Evolutionary conservation across 53 echinoderm and acorn worm species (phyloP).

Genomic region (Mesocentrotus franciscanus): DNA sequence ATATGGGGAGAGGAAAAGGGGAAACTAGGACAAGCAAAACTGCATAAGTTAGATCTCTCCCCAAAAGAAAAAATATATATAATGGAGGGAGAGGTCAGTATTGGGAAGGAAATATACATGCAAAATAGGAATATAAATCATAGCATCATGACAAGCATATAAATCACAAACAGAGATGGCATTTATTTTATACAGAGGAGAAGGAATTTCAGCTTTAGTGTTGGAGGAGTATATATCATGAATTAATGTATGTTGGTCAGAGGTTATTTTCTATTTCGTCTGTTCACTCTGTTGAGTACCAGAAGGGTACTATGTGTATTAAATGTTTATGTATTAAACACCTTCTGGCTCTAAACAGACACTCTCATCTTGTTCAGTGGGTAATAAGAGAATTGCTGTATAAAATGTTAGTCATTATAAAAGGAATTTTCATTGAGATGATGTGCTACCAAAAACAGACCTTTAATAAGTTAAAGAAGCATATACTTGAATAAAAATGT

Average conservation of each 20-base stretch:
- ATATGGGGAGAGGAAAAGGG: neutral
- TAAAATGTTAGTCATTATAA: neutral
- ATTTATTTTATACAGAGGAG: neutral
- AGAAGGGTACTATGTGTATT: too few relatives aligned
- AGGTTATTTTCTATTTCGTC: constrained; percentile 7
- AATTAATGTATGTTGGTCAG: neutral
- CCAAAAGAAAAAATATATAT: neutral
- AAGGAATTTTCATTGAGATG: too few relatives aligned
- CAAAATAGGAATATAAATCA: constrained; percentile 25
- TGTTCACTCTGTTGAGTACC: too few relatives aligned
- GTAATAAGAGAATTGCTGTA: neutral
- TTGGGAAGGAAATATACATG: constrained; percentile 11
- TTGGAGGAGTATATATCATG: neutral
- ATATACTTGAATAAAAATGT: neutral
- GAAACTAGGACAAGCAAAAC: neutral
- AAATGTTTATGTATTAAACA: too few relatives aligned
- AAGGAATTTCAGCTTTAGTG: neutral
- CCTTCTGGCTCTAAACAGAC: too few relatives aligned
- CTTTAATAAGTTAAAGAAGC: neutral
- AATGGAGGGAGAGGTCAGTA: neutral
- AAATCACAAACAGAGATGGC: neutral
- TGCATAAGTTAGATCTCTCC: neutral
- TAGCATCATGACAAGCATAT: neutral
- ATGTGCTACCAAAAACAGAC: neutral
- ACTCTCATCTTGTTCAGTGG: neutral